Percentiles rank a stretch among this genome's conserved stretches.
Conservation (phyloP, 2,888 invertebrate genomes). For the Mermis nigrescens region DNA sequence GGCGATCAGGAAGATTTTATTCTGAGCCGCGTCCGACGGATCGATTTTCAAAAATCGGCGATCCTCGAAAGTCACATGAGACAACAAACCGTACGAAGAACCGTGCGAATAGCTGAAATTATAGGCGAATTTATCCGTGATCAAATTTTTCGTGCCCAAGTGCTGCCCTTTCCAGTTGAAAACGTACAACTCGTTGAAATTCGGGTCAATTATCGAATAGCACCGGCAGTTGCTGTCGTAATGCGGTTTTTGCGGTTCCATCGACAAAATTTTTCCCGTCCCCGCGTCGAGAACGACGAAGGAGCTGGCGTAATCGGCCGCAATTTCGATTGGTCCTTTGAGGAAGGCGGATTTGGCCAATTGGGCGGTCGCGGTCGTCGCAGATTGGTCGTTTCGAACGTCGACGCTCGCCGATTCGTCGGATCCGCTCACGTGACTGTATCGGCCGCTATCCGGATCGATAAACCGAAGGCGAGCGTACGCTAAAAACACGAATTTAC, state of each 20-base stretch:
- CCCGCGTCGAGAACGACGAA: conserved; percentile 85
- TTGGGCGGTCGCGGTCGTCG: not conserved
- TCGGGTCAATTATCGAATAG: conserved; percentile 77
- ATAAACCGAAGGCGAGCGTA: too few relatives aligned
- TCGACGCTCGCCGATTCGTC: conserved; percentile 32
- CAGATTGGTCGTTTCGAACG: conserved; percentile 15
- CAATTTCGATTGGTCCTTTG: conserved; percentile 18
- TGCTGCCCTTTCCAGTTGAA: conserved; percentile 66
- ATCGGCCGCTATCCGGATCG: too few relatives aligned
- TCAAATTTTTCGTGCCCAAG: conserved; percentile 47
- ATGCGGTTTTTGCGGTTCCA: conserved; percentile 2
- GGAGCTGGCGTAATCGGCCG: conserved; percentile 78
- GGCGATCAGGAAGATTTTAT: conserved; percentile 24
- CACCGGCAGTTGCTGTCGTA: conserved; percentile 54
- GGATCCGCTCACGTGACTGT: conserved; percentile 8
- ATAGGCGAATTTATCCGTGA: conserved; percentile 81
- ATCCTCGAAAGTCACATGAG: conserved; percentile 76
- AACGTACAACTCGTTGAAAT: conserved; percentile 52
- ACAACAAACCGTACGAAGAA: conserved; percentile 79
- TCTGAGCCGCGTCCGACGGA: conserved; percentile 6
- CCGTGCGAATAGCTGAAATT: conserved; percentile 90
- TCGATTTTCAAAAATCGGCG: conserved; percentile 49
- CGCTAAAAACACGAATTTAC: conserved; percentile 57
- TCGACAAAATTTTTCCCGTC: conserved; percentile 32
- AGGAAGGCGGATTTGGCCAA: conserved; percentile 16